Evolutionary conservation across 2,113 vertebrate genomes (phyloP).

Genomic region (Manacus vitellinus): DNA sequence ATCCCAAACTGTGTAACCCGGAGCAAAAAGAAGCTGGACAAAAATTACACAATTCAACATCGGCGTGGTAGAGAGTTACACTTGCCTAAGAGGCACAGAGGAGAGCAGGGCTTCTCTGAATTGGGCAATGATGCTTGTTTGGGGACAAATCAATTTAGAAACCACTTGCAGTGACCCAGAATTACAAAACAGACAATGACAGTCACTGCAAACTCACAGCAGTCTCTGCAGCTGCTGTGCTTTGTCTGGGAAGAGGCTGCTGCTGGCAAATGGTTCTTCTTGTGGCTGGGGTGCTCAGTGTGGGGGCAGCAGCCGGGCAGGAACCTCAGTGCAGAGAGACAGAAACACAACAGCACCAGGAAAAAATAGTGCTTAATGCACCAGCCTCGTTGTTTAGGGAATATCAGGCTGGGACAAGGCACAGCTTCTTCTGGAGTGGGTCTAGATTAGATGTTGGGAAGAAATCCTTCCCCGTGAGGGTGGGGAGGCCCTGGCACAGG

Average conservation of each 20-base stretch:
- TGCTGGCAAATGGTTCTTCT: not conserved
- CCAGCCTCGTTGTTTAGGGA: not conserved
- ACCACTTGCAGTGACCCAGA: not conserved
- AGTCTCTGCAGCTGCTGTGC: not conserved
- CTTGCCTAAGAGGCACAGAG: not conserved
- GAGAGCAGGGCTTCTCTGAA: not conserved
- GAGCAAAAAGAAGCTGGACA: not conserved
- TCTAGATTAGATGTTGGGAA: not conserved
- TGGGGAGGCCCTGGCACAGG: not conserved
- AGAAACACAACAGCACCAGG: not conserved
- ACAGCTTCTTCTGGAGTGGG: not conserved
- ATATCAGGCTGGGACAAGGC: not conserved
- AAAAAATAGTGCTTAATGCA: not conserved
- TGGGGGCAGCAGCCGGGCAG: not conserved
- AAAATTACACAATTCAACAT: not conserved
- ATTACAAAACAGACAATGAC: not conserved
- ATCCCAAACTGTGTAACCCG: not conserved
- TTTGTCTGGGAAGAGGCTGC: not conserved
- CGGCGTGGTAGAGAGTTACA: not conserved
- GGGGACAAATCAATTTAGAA: not conserved
- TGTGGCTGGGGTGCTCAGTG: not conserved
- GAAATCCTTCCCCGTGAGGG: not conserved
- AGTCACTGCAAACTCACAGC: not conserved
- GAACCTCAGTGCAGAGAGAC: not conserved
- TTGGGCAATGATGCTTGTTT: not conserved